Evolutionary conservation across 2,113 vertebrate genomes (phyloP).

Genomic region (Sylvilagus bachmani): DNA sequence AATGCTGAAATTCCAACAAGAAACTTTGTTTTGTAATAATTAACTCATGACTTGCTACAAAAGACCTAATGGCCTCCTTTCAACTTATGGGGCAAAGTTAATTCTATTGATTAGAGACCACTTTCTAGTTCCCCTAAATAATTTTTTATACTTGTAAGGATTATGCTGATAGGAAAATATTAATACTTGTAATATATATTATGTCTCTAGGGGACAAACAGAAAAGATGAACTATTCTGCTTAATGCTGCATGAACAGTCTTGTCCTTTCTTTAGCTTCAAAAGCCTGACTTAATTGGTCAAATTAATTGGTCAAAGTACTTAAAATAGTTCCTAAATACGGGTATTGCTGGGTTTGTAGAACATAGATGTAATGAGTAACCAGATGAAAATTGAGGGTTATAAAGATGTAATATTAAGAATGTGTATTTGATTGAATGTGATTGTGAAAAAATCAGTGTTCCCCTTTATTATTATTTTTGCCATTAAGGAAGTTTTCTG

Average conservation of each 20-base stretch:
- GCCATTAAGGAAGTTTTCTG: not conserved
- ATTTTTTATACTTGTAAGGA: not conserved
- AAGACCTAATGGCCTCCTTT: constrained; percentile 29
- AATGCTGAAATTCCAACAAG: not conserved
- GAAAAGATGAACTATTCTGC: not conserved
- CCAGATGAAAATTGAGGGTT: not conserved
- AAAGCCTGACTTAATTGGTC: not conserved
- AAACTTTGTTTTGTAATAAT: not conserved
- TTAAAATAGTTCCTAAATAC: not conserved
- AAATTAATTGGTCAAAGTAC: not conserved
- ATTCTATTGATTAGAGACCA: not conserved
- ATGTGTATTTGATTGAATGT: not conserved
- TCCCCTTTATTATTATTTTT: not conserved
- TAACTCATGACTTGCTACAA: not conserved
- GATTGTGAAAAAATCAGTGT: not conserved
- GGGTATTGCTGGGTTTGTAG: not conserved
- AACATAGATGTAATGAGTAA: not conserved
- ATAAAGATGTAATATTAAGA: not conserved
- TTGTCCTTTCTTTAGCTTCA: not conserved
- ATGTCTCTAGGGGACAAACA: not conserved
- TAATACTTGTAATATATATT: not conserved
- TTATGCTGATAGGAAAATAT: not conserved
- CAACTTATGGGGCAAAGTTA: not conserved
- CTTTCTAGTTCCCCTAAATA: not conserved
- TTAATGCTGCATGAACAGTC: not conserved